phyloP scores from a whole-genome alignment of 2,888 invertebrate genomes.

The Drosophila kuntzei region DNA sequence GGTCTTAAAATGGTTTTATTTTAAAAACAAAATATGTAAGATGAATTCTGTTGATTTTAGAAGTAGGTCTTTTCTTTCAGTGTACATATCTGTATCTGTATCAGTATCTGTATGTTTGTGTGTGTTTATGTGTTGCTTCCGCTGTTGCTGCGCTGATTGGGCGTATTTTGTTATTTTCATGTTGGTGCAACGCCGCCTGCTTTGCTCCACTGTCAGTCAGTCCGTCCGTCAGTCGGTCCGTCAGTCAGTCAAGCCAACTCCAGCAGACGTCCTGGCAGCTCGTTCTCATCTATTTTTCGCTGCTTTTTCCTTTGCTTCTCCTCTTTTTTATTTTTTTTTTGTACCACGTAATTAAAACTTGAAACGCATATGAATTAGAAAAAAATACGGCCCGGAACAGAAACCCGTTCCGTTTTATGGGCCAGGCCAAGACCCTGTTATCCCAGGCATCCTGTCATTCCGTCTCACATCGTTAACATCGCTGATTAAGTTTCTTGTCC shows the following conservation, averaged over 20 bases:
- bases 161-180: slow-evolving; percentile 81
- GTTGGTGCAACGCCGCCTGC: slow-evolving; percentile 60
- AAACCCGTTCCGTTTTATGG: slow-evolving; percentile 59
- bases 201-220: slow-evolving; percentile 46
- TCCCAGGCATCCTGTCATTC: slow-evolving; percentile 40
- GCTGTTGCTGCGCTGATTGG: slow-evolving; percentile 75
- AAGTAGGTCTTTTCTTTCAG: no score
- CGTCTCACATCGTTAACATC: slow-evolving; percentile 83
- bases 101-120: not conserved
- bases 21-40: no score
- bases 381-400: slow-evolving; percentile 68
- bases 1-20: no score
- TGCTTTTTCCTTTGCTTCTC: slow-evolving; percentile 25
- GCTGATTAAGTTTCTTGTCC: slow-evolving; percentile 83
- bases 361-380: slow-evolving; percentile 85
- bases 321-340: slow-evolving; percentile 36
- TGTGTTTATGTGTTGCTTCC: slow-evolving; percentile 57
- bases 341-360: slow-evolving; percentile 84
- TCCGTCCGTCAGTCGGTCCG: no score
- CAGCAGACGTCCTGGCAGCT: slow-evolving; percentile 50
- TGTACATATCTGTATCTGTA: slow-evolving; percentile 26
- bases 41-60: no score
- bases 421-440: slow-evolving; percentile 34
- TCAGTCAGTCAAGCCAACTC: slow-evolving; percentile 28
- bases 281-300: slow-evolving; percentile 42